These are phyloP conservation scores for Babyrousa celebensis DNA, from an alignment of 2,797 vertebrate species.

Conservation along the genomic window DNA sequence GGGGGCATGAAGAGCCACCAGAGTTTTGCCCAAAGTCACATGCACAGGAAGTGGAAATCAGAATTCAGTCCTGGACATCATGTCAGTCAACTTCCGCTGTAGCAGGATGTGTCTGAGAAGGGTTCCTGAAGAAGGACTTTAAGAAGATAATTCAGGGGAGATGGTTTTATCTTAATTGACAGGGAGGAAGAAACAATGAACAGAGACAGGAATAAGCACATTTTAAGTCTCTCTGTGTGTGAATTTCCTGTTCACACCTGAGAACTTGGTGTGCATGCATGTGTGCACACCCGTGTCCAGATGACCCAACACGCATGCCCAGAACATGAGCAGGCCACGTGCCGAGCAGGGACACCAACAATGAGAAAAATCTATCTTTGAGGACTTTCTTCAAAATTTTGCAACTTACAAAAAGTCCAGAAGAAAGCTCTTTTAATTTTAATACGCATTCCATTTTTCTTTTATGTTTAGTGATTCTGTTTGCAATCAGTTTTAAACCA, in stretches of 20 bases:
- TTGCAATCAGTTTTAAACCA: not conserved
- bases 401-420: not conserved
- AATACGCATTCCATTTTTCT: not conserved
- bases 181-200: not conserved
- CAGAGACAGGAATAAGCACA: not conserved
- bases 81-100: not conserved
- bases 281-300: not conserved
- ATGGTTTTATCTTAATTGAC: not conserved
- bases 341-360: not conserved
- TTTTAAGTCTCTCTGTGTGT: not conserved
- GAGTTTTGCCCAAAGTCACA: not conserved
- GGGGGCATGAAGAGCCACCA: not conserved
- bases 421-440: constrained; percentile 34
- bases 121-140: not conserved
- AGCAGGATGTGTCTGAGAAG: not conserved
- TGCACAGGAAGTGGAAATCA: not conserved
- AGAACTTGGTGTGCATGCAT: not conserved
- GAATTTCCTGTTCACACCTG: accelerated
- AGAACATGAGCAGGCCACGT: not conserved
- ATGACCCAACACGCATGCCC: not conserved
- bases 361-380: not conserved
- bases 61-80: not conserved
- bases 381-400: constrained; percentile 2
- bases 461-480: not conserved
- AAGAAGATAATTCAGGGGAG: not conserved